Percentiles rank a stretch among this genome's conserved stretches.
Conservation (phyloP, 2,797 vertebrate genomes). For the Oreochromis mossambicus region DNA sequence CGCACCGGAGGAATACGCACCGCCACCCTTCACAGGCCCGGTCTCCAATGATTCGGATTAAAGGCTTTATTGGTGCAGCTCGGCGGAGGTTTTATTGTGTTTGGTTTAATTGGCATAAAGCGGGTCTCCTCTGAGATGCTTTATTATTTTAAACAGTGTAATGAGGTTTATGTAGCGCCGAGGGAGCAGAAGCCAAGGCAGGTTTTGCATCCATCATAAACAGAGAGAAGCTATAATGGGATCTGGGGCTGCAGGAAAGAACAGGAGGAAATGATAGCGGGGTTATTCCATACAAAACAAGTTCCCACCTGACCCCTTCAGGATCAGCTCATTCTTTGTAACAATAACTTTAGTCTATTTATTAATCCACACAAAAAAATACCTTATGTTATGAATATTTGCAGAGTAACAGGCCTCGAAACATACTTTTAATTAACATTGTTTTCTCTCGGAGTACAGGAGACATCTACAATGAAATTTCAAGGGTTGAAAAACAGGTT, state of each 20-base stretch:
- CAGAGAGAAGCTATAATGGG: background rate
- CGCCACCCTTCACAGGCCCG: background rate
- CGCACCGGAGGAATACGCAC: background rate
- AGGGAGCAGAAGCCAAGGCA: conserved; percentile 6
- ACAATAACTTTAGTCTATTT: background rate
- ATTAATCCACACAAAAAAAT: background rate
- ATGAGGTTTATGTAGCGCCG: conserved; percentile 27
- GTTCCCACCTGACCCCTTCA: background rate
- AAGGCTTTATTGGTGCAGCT: conserved; percentile 29
- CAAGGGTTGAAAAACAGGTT: background rate
- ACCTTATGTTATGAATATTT: background rate
- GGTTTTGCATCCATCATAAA: background rate
- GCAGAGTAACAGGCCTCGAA: background rate
- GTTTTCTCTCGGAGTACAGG: background rate
- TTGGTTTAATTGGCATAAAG: conserved; percentile 33
- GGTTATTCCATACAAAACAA: background rate
- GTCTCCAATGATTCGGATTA: conserved; percentile 28
- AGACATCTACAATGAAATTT: background rate
- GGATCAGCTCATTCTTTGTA: background rate
- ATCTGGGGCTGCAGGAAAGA: background rate
- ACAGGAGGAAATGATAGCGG: background rate
- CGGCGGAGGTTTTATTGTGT: conserved; percentile 37
- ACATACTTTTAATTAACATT: background rate
- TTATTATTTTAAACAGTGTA: conserved; percentile 49
- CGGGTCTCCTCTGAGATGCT: conserved; percentile 20